Conservation (phyloP, 2,113 vertebrate genomes). For the Laticauda colubrina region DNA sequence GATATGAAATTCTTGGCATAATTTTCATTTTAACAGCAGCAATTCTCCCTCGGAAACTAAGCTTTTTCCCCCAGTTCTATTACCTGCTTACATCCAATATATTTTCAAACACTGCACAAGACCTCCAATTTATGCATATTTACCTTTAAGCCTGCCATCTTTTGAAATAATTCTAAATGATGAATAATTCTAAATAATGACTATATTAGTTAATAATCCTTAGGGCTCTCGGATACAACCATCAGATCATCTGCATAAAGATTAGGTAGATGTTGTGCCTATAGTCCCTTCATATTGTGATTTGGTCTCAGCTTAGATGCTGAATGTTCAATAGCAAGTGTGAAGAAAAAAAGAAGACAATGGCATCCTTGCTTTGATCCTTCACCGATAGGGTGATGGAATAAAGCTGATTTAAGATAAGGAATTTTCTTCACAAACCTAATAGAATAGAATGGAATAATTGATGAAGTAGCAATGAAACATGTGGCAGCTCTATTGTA, state of each 20-base stretch:
- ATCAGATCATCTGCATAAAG: background rate
- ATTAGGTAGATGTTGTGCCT: background rate
- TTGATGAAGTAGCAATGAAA: background rate
- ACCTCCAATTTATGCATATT: background rate
- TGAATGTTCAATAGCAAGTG: background rate
- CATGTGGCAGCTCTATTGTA: background rate
- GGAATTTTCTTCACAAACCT: background rate
- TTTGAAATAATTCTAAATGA: background rate
- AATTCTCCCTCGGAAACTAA: background rate
- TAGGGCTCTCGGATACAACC: background rate
- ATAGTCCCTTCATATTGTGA: background rate
- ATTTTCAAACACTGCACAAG: background rate
- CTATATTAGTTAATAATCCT: background rate
- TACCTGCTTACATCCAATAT: background rate
- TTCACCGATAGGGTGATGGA: background rate
- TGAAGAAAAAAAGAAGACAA: background rate
- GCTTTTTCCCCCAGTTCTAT: background rate
- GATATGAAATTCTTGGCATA: background rate
- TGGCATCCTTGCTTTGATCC: background rate
- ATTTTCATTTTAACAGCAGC: background rate
- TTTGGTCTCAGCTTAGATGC: background rate
- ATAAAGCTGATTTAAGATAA: background rate
- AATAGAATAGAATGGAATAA: background rate
- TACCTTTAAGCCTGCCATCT: background rate
- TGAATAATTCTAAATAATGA: background rate